A percentile compares a stretch with the other conserved stretches of the same genome.
Evolutionary conservation across 2,888 invertebrate genomes (phyloP).

Genomic region (Nemotelus nigrinus): DNA sequence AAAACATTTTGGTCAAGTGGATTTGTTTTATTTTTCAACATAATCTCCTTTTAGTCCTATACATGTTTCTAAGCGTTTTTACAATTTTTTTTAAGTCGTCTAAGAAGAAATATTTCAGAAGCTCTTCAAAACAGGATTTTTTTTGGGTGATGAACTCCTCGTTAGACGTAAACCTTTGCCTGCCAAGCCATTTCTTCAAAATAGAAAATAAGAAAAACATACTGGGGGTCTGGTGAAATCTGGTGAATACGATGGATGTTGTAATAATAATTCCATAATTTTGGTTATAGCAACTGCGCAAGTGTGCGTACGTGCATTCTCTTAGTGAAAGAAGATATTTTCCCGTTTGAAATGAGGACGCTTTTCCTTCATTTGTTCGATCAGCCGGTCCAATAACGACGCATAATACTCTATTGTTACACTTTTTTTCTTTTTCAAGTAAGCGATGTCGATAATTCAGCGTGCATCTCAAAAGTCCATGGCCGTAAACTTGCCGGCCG

Average conservation of each 20-base stretch:
- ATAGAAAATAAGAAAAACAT: neutral
- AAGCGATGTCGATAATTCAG: neutral
- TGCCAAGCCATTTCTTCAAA: constrained; percentile 1
- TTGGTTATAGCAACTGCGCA: neutral
- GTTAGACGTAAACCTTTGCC: neutral
- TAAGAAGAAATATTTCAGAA: neutral
- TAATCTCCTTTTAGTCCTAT: constrained; percentile 6
- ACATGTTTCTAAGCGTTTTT: constrained; percentile 2
- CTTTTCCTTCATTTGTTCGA: too few species aligned
- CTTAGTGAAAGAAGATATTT: neutral
- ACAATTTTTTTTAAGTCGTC: neutral
- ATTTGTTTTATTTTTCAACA: neutral
- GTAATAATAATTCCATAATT: neutral
- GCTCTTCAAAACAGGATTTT: neutral
- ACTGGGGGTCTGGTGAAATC: constrained; percentile 15
- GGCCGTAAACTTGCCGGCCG: too few species aligned
- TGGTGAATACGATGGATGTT: neutral
- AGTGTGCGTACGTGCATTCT: neutral
- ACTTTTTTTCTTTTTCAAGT: neutral
- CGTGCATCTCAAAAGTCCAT: neutral
- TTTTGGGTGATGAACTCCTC: neutral
- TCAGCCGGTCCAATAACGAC: neutral
- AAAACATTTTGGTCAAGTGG: neutral
- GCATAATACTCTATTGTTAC: neutral
- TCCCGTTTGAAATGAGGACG: too few species aligned